A percentile compares a stretch with the other conserved stretches of the same genome.
These are phyloP conservation scores for Salminus brasiliensis DNA, from an alignment of 2,113 vertebrate species.

Conservation along the genomic window DNA sequence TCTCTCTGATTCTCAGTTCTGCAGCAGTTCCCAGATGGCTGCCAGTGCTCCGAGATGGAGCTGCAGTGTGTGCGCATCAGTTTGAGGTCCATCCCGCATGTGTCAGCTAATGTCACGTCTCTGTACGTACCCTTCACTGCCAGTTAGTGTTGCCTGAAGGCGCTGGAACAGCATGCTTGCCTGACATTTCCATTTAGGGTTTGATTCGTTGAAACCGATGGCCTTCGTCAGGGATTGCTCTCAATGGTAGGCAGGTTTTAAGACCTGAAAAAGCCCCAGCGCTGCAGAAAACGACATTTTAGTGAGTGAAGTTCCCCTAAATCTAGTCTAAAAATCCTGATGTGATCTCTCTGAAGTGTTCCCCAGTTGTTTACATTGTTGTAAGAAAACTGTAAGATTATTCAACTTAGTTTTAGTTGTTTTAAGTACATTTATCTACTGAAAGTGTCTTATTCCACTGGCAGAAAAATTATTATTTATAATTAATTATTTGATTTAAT, in stretches of 20 bases:
- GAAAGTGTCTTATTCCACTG: too few relatives aligned
- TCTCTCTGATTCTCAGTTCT: slow-evolving; percentile 59
- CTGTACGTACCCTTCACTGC: slow-evolving; percentile 67
- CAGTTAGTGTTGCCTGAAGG: neutral
- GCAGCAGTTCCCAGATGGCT: slow-evolving; percentile 69
- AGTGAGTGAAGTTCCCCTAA: too few relatives aligned
- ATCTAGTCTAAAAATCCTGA: too few relatives aligned
- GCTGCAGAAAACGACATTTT: too few relatives aligned
- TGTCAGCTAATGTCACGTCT: slow-evolving; percentile 74
- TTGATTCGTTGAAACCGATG: neutral
- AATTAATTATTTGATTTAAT: too few relatives aligned
- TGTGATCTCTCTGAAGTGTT: too few relatives aligned
- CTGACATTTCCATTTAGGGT: neutral
- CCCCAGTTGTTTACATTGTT: too few relatives aligned
- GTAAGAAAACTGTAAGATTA: too few relatives aligned
- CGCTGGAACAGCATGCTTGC: neutral
- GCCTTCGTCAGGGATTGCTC: neutral
- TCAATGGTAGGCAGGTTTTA: neutral
- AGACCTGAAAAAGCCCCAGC: too few relatives aligned
- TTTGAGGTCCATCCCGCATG: slow-evolving; percentile 66
- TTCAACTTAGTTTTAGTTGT: too few relatives aligned
- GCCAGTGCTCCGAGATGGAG: slow-evolving; percentile 68
- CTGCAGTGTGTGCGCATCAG: slow-evolving; percentile 69
- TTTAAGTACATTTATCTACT: too few relatives aligned
- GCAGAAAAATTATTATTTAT: too few relatives aligned